phyloP scores from a whole-genome alignment of 2,888 invertebrate genomes.

The Apeira syringaria region DNA sequence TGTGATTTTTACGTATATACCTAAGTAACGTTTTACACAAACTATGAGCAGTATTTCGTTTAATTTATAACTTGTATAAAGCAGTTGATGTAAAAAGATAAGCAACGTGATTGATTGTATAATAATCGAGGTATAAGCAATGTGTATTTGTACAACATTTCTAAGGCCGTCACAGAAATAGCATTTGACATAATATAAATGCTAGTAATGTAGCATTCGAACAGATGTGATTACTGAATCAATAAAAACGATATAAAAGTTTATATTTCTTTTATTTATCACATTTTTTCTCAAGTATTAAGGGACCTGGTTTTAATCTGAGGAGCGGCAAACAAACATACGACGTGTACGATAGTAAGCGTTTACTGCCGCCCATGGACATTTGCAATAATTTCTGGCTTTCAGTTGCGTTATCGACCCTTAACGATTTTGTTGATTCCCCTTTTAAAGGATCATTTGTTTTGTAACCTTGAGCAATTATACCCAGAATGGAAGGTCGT shows the following conservation, averaged over 20 bases:
- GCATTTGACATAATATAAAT: conserved; percentile 75
- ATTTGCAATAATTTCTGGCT: too few relatives aligned
- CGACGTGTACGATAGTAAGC: too few relatives aligned
- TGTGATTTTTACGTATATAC: conserved; percentile 34
- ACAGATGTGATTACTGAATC: conserved; percentile 79
- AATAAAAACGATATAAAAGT: conserved; percentile 72
- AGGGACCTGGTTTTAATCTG: too few relatives aligned
- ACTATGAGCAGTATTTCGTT: conserved; percentile 30
- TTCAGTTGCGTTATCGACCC: too few relatives aligned
- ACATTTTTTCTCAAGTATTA: too few relatives aligned
- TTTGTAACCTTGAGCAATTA: too few relatives aligned
- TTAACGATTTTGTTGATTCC: too few relatives aligned
- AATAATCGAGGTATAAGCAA: conserved; percentile 61
- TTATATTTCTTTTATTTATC: too few relatives aligned
- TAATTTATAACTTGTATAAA: conserved; percentile 28
- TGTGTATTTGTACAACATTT: conserved; percentile 76
- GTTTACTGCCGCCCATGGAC: too few relatives aligned
- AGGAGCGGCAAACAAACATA: too few relatives aligned
- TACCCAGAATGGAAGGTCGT: too few relatives aligned
- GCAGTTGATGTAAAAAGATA: conserved; percentile 20
- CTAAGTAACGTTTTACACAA: conserved; percentile 28
- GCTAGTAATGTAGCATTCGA: conserved; percentile 70
- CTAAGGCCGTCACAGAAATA: conserved; percentile 64
- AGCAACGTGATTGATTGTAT: conserved; percentile 45
- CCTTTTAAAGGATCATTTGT: too few relatives aligned